Percentiles rank a stretch among this genome's conserved stretches.
Conservation (phyloP, 2,797 vertebrate species). For the Sebastes flavidus region DNA sequence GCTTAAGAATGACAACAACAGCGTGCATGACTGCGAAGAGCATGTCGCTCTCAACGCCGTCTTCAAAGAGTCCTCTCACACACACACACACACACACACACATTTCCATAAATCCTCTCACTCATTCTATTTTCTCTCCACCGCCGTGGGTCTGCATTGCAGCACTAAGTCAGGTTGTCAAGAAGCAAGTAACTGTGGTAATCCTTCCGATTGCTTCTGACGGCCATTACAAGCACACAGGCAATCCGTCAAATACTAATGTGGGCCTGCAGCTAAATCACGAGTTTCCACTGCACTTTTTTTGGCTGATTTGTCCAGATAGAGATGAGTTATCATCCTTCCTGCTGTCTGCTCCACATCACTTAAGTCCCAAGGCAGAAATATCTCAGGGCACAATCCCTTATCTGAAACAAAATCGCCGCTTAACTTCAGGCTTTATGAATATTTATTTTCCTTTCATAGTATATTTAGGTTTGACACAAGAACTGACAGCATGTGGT, state of each 20-base stretch:
- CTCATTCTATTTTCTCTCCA: slow-evolving; percentile 26
- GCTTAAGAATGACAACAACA: slow-evolving; percentile 77
- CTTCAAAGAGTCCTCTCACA: slow-evolving; percentile 33
- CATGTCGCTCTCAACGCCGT: slow-evolving; percentile 45
- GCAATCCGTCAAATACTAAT: slow-evolving; percentile 12
- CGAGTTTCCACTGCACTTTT: background rate
- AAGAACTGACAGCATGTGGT: background rate
- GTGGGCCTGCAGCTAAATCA: slow-evolving; percentile 16
- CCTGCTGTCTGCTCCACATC: background rate
- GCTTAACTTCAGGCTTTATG: background rate
- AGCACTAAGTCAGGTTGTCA: slow-evolving; percentile 49
- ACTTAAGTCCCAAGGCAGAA: background rate
- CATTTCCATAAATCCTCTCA: slow-evolving; percentile 47
- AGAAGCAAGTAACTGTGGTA: slow-evolving; percentile 12
- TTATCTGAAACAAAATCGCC: background rate
- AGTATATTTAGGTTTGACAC: background rate
- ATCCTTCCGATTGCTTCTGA: slow-evolving; percentile 34
- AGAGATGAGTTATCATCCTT: background rate
- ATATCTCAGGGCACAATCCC: background rate
- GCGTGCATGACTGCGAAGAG: slow-evolving; percentile 45
- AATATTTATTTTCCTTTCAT: background rate
- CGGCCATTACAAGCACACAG: background rate
- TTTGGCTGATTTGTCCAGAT: background rate
- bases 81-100: background rate
- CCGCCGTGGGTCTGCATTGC: slow-evolving; percentile 47